phyloP scores from a whole-genome alignment of 2,113 vertebrate genomes.

The Oostethus manadensis region DNA sequence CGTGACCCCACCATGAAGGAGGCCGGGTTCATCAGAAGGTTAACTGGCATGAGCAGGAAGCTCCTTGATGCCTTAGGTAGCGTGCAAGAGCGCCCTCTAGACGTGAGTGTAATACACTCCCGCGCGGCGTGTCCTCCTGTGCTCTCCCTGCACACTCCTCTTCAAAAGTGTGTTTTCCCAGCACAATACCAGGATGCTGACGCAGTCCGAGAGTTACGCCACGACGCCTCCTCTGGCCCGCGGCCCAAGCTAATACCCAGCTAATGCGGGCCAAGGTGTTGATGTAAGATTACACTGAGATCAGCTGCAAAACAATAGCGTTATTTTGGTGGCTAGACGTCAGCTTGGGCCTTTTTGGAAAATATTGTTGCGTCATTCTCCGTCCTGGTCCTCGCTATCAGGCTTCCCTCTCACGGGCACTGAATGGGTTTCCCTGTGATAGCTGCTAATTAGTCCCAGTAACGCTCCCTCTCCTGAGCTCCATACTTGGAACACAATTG shows the following conservation, averaged over 20 bases:
- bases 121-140: conserved; percentile 22
- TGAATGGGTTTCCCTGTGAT: conserved; percentile 70
- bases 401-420: conserved; percentile 76
- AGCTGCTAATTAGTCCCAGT: conserved; percentile 74
- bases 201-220: conserved; percentile 8
- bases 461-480: conserved; percentile 45
- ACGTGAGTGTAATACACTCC: conserved; percentile 56
- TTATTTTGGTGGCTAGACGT: conserved; percentile 79
- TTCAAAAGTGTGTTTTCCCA: conserved; percentile 20
- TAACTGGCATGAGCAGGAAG: conserved; percentile 45
- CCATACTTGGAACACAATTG: conserved; percentile 71
- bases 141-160: conserved; percentile 14
- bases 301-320: conserved; percentile 64
- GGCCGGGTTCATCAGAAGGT: conserved; percentile 56
- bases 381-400: conserved; percentile 74
- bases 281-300: conserved; percentile 52
- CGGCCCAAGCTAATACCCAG: conserved; percentile 24
- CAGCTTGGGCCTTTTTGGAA: conserved; percentile 72
- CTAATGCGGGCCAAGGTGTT: conserved; percentile 53
- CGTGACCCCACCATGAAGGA: conserved; percentile 39
- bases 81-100: conserved; percentile 78
- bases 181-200: conserved; percentile 19
- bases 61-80: conserved; percentile 50
- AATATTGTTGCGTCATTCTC: conserved; percentile 75
- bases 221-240: conserved; percentile 12